Conservation (phyloP, 2,888 invertebrate genomes). For the Lasioglossum calceatum region DNA sequence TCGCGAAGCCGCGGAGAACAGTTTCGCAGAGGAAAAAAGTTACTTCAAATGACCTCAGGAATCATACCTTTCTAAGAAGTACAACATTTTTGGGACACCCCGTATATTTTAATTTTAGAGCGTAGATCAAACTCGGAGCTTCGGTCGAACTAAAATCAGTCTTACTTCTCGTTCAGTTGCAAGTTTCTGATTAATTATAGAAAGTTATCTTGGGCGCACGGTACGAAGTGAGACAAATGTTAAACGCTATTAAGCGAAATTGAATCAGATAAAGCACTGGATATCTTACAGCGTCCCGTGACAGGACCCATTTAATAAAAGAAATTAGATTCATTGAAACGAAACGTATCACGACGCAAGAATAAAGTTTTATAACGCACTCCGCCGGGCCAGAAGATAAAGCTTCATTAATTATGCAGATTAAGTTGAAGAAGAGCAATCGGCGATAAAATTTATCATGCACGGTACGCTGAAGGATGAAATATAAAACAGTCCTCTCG, state of each 20-base stretch:
- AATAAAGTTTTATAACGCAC: conserved; percentile 11
- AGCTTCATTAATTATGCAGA: conserved; percentile 53
- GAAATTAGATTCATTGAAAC: conserved; percentile 5
- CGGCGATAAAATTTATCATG: conserved; percentile 46
- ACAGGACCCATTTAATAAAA: not conserved
- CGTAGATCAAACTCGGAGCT: not conserved
- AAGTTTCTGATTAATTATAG: not conserved
- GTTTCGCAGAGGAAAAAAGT: too few relatives aligned
- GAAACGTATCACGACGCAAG: conserved; percentile 2
- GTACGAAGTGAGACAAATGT: not conserved
- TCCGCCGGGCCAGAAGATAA: conserved; percentile 19
- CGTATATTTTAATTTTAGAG: not conserved
- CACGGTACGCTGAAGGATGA: conserved; percentile 36
- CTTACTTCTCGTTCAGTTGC: not conserved
- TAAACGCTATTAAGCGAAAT: not conserved
- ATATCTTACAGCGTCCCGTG: not conserved
- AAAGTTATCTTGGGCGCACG: not conserved
- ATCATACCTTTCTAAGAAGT: too few relatives aligned
- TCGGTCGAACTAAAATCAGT: not conserved
- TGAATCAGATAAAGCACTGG: not conserved
- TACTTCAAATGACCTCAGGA: too few relatives aligned
- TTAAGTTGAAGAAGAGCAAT: conserved; percentile 45
- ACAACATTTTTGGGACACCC: too few relatives aligned
- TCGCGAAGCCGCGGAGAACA: too few relatives aligned
- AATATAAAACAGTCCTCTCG: conserved; percentile 46